phyloP scores from a whole-genome alignment of 2,113 vertebrate genomes.

The Chaenogobius annularis region DNA sequence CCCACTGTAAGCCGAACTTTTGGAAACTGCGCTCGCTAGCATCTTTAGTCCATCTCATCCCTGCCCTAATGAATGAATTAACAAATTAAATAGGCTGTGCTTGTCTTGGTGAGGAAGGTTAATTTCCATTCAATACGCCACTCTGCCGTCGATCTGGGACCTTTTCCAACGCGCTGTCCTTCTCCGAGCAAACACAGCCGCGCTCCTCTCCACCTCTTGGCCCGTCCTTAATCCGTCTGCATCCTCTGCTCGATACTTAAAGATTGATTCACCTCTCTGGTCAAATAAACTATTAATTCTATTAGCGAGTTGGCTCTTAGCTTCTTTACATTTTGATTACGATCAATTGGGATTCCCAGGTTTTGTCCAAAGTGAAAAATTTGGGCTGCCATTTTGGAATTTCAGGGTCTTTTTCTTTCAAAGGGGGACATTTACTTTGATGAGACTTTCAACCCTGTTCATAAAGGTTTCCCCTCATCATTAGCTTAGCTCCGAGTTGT shows the following conservation, averaged over 20 bases:
- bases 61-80: slow-evolving; percentile 58
- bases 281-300: slow-evolving; percentile 78
- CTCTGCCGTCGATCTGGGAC: slow-evolving; percentile 57
- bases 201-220: slow-evolving; percentile 47
- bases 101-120: slow-evolving; percentile 60
- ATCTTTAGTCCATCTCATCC: slow-evolving; percentile 44
- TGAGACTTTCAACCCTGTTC: too few relatives aligned
- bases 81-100: slow-evolving; percentile 64
- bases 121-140: slow-evolving; percentile 73
- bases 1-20: slow-evolving; percentile 36
- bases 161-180: slow-evolving; percentile 41
- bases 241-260: slow-evolving; percentile 67
- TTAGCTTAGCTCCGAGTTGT: background rate
- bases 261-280: slow-evolving; percentile 76
- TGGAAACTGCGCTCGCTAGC: slow-evolving; percentile 14
- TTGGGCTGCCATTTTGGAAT: slow-evolving; percentile 19
- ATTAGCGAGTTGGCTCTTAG: slow-evolving; percentile 64
- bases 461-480: background rate
- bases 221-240: slow-evolving; percentile 66
- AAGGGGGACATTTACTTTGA: background rate
- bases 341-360: slow-evolving; percentile 63
- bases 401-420: slow-evolving; percentile 29
- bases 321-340: slow-evolving; percentile 76
- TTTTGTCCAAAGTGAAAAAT: slow-evolving; percentile 34
- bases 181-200: slow-evolving; percentile 33